phyloP scores from a whole-genome alignment of 1,140 invertebrate species.

The Sycophaga agraensis region DNA sequence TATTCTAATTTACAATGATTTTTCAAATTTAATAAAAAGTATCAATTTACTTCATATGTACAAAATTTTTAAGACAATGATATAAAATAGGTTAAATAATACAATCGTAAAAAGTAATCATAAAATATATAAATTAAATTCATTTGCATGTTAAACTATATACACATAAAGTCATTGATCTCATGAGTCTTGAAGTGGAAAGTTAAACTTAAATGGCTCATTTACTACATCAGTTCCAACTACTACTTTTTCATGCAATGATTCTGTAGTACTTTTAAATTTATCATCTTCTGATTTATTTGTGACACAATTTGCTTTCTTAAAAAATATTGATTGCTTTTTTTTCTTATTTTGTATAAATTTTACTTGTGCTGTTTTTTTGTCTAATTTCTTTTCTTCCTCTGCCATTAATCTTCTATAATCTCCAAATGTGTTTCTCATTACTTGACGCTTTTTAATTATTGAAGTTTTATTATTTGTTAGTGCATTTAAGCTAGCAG shows the following conservation, averaged over 20 bases:
- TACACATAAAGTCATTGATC: too few relatives aligned
- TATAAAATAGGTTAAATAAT: too few relatives aligned
- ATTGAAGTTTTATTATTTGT: constrained; percentile 68
- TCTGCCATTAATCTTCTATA: constrained; percentile 74
- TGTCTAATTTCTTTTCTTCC: constrained; percentile 67
- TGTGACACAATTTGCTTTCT: constrained; percentile 47
- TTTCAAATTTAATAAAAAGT: too few relatives aligned
- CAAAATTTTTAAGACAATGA: too few relatives aligned
- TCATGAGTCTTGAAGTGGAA: constrained; percentile 35
- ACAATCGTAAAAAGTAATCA: too few relatives aligned
- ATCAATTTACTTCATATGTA: too few relatives aligned
- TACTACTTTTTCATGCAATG: constrained; percentile 24
- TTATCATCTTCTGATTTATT: not conserved
- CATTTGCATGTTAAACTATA: too few relatives aligned
- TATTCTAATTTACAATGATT: too few relatives aligned
- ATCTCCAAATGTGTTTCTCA: constrained; percentile 72
- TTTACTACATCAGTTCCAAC: constrained; percentile 33
- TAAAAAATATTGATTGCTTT: constrained; percentile 62
- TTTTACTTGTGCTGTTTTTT: constrained; percentile 51
- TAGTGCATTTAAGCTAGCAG: constrained; percentile 65
- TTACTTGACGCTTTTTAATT: constrained; percentile 71
- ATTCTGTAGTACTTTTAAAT: constrained; percentile 18
- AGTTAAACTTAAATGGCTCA: constrained; percentile 61
- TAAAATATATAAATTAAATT: too few relatives aligned
- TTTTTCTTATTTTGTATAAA: constrained; percentile 45